Conservation (phyloP, 2,797 vertebrate genomes). For the Ciconia nigra region DNA sequence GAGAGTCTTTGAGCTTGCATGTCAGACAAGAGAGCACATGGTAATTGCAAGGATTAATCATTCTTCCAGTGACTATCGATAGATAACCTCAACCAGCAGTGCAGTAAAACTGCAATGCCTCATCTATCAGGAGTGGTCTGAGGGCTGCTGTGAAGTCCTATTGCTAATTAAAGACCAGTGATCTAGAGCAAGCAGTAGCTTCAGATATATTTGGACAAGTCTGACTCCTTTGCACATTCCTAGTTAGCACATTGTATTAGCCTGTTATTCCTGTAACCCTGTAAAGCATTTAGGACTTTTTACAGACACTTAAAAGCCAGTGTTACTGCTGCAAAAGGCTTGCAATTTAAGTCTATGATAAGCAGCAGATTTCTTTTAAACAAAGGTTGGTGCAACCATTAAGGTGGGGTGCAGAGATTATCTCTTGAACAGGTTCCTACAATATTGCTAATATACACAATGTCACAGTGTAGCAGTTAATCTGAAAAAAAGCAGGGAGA, state of each 20-base stretch:
- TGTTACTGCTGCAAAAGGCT: neutral
- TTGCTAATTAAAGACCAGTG: neutral
- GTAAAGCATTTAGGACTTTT: constrained; percentile 25
- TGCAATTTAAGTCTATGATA: constrained; percentile 26
- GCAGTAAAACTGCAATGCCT: constrained; percentile 6
- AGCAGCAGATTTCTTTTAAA: constrained; percentile 27
- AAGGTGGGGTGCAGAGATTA: constrained; percentile 16
- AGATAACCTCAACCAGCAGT: constrained; percentile 20
- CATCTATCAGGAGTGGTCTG: neutral
- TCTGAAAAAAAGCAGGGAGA: neutral
- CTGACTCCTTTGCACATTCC: neutral
- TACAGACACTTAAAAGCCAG: constrained; percentile 8
- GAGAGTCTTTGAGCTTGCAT: neutral
- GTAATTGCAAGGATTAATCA: constrained; percentile 36
- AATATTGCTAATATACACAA: neutral
- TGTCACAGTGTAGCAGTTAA: neutral
- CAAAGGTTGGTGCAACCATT: constrained; percentile 1
- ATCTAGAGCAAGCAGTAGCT: neutral
- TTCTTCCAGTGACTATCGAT: neutral
- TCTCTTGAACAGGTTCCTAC: neutral
- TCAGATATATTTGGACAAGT: neutral
- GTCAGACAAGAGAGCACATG: constrained; percentile 11
- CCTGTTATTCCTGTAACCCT: neutral
- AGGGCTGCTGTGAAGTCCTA: neutral
- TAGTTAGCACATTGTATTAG: constrained; percentile 15